Evolutionary conservation across 2,888 invertebrate species (phyloP), one percentile per base, ranked within the genome.

Genomic region (Colletes collaris): DNA sequence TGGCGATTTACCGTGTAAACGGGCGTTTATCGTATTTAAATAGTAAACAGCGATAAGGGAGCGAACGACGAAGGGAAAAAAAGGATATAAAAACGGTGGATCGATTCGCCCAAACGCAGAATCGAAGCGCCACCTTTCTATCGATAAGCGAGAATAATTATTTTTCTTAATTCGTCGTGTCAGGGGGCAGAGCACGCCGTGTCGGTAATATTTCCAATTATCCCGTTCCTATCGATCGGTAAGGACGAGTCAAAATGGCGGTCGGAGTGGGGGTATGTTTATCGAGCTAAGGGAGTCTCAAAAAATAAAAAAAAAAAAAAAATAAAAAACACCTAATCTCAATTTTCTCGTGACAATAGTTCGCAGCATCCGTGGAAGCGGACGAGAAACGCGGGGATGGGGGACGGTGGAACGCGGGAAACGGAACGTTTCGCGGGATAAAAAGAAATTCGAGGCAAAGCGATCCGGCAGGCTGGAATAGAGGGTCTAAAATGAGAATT

Each of bases 171-270:
- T 78, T 76, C 55, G 3, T 44, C 49, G 59, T 8, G 44, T 40
- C 58, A 49, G 19, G 71, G 62, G 64, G 58, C 63, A 66, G 66
- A 27, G 27, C 27, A 77, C 67, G 59, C 19, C 63, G 66, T 10
- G 71, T 77, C 79, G 79, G 79, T 79, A 79, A 79, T 79, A 66
- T 62, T 58, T 46, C 55, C 67, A 77, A 77, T 79, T 79, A 77
- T 77, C 71, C 68, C 49, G 63, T 56, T 67, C 63, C 71, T 79
- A 79, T 79, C 79, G 79, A 79, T 78, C 72, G 79, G 67, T 79
- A 79, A 79, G 78, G 64, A 78, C 72, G 68, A 78, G 79, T 53
- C 68, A 79, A 79, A 72, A 79, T 79, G 79, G 79, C 79, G 79
- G 27, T 37, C 37, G 67, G 44, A 19, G 73, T 19, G 46, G 77